Base-by-base conservation (phyloP, 1,140 invertebrate genomes). In the Plodia interpunctella region DNA sequence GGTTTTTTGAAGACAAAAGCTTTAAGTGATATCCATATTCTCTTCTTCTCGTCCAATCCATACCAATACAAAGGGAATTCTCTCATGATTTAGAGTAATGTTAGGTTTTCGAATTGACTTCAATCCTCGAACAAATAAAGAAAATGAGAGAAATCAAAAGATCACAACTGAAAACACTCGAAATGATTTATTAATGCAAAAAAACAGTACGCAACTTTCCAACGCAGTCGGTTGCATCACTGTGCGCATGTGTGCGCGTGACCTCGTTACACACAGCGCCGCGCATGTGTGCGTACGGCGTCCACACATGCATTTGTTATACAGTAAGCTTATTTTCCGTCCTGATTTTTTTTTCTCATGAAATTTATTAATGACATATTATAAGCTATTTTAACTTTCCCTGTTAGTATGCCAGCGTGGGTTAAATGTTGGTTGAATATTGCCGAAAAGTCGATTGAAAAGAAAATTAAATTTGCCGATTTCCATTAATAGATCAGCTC, bases 251-350 rank as follows among this genome's bases (percentile, higher is more conserved):
- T 54, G 49, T 80, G 79, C 80, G 79, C 71, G 71, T 86, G 85
- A 88, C 85, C 85, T 83, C 83, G 78, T 74, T 83, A 78, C 81
- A 81, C 73, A 67, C 59, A 59, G 18, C 25, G 51, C 58, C 49
- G 51, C 25, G 17, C 21, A 35, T 66, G 70, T 78, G 72, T 76
- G 74, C 38, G 65, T 68, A 50, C 65, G 63, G 74, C 68, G 35
- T 57, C 76, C 60, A 86, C 80, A 75, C 62, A 63, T 68, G 63
- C 54, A 63, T 38, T 50, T 49, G 28, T 21, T 65, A 55, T 68
- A 83, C 69, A 81, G 80, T n/a, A n/a, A n/a, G n/a, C n/a, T n/a
- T n/a, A n/a, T n/a, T n/a, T n/a, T n/a, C n/a, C n/a, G 73, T 17
- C 6, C 2, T 85, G 80, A 21, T 55, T 57, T 57, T 5, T 25